Conservation (phyloP, 2,113 vertebrate genomes). For the Hippocampus mohnikei region DNA sequence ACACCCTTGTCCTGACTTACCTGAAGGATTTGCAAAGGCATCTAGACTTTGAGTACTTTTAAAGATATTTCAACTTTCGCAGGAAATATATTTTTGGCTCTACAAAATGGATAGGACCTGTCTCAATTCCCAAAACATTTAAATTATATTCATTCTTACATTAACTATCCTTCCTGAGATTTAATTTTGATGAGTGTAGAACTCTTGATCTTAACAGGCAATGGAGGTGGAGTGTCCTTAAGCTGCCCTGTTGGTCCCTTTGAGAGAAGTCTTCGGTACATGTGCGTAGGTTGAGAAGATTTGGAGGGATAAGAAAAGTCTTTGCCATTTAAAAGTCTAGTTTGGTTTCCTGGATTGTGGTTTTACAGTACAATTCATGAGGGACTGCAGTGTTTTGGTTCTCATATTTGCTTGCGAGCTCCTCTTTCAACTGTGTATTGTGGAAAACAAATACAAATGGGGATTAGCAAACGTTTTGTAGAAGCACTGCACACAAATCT, state of each 20-base stretch:
- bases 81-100: neutral
- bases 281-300: neutral
- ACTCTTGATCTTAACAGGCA: neutral
- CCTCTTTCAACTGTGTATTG: neutral
- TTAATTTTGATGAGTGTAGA: neutral
- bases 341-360: neutral
- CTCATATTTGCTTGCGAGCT: neutral
- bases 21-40: constrained; percentile 2
- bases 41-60: neutral
- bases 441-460: neutral
- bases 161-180: neutral
- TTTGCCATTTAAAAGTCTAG: neutral
- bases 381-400: neutral
- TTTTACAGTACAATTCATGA: neutral
- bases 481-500: neutral
- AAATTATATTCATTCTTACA: neutral
- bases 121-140: neutral
- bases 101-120: neutral
- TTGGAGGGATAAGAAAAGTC: neutral
- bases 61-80: neutral
- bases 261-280: neutral
- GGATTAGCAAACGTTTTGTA: neutral
- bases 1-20: neutral
- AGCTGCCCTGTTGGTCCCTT: neutral
- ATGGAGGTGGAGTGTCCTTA: neutral